Base-by-base conservation (phyloP, 2,113 vertebrate genomes). In the Otus sunia region DNA sequence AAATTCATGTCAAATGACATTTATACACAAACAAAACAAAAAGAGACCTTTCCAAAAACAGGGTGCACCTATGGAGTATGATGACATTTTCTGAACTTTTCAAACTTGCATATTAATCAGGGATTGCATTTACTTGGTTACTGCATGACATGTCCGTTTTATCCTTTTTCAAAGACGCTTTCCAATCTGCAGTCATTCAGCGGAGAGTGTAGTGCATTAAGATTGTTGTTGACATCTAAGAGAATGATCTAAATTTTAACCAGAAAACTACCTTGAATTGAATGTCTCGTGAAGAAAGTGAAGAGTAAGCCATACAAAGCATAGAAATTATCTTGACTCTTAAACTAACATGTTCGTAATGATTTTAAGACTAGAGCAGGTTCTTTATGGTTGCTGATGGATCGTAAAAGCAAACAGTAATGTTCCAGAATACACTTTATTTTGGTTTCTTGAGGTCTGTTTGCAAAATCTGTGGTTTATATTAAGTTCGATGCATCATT, bases 101-200 rank as follows among this genome's bases (percentile, higher is more conserved):
- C 96, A 95, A 96, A 97, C 64, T 97, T 97, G 81, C 94, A 66
- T 98, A 98, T 96, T 97, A 98, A 98, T 97, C 98, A 98, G 98
- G 98, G 96, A 97, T 94, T 96, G 95, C 97, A 94, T 97, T 97
- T 94, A 95, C 91, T 94, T 96, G 97, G 81, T 96, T 98, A 91
- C 74, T 98, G 98, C 98, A 98, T 98, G 98, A 87, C 93, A 81
- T 83, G 96, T 89, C 93, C 63, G 9, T 95, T 94, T 93, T 95
- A 76, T 92, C 95, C 80, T 94, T 96, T 97, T 96, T 80, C 92
- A 91, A 93, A 94, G 94, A 91, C 52, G 43, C 86, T 96, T 88
- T 60, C 50, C 78, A 95, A 74, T 71, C 87, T 97, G 71, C 86
- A 84, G 89, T 96, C 95, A 83, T 81, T 82, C 90, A 89, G 91